Base-by-base conservation (phyloP, 2,888 invertebrate species). In the Scaptomyza reducta region DNA sequence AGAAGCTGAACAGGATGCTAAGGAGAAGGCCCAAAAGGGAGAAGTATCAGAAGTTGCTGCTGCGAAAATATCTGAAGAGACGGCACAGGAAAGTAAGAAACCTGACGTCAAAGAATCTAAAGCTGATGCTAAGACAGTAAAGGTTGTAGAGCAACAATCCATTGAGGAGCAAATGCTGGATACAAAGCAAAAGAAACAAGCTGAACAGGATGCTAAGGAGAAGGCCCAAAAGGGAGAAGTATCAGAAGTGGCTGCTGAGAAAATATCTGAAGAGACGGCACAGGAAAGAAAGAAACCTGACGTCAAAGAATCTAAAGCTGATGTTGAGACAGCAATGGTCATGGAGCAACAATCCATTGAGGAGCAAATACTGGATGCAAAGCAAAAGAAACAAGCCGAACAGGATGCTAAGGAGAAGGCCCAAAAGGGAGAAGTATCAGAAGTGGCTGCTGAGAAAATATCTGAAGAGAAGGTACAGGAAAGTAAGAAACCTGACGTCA, bases 41-140 rank as follows among this genome's bases (percentile, higher is more conserved):
- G 49, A 57, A 54, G 31, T 42, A 18, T 58, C 67, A n/a, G 53
- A 57, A 29, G 54, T 61, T 9, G 35, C 42, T 35, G 27, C 46
- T 2, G 56, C 56, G 10, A 59, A 64, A 41, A 25, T 59, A 13
- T 50, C 63, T 7, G 65, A 53, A 41, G 55, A 59, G 25, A 46
- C 46, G 29, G 18, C 46, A 2, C 41, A 27, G 47, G 51, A 61
- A 6, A 7, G 10, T 3, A 40, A 42, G 29, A 63, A 58, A 7
- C 22, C 45, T 10, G 63, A 45, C 5, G 6, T 46, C 1, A 51
- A 50, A 22, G 53, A 60, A 13, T 3, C 27, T 0, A 49, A 65
- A 38, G 64, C 57, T 6, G 79, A 22, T 22, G 22, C 22, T 51
- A 74, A 84, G 63, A 50, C 58, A 13, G 53, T 57, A 0, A 49